phyloP scores from a whole-genome alignment of 2,888 invertebrate species.

The Tricholauxania praeusta region DNA sequence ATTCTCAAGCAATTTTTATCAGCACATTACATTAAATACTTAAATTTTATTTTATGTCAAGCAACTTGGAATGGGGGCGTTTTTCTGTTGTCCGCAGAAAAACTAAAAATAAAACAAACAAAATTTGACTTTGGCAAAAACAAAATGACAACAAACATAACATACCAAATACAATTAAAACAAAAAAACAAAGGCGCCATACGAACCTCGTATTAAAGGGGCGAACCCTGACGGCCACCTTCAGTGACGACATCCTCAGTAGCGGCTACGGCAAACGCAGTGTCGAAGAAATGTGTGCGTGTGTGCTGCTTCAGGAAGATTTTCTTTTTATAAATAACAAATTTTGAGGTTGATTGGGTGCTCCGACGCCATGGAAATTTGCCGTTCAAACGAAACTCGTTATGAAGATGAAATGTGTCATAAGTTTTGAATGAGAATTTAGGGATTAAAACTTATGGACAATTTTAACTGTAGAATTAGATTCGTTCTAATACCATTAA shows the following conservation, averaged over 20 bases:
- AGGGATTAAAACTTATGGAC: background rate
- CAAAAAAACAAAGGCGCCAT: slow-evolving; percentile 1
- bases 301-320: background rate
- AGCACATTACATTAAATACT: too few species aligned
- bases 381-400: background rate
- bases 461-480: background rate
- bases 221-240: slow-evolving; percentile 91
- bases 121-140: background rate
- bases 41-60: too few species aligned
- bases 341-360: slow-evolving; percentile 4
- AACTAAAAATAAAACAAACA: background rate
- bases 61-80: slow-evolving; percentile 14
- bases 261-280: background rate
- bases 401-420: background rate
- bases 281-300: background rate
- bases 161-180: slow-evolving; percentile 67
- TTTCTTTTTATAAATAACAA: background rate
- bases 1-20: too few species aligned
- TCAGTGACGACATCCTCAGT: slow-evolving; percentile 78
- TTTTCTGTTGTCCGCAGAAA: slow-evolving; percentile 1
- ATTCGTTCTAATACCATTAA: background rate
- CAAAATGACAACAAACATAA: background rate
- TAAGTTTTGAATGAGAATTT: background rate
- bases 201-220: slow-evolving; percentile 88
- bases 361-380: slow-evolving; percentile 1